These are phyloP conservation scores for Eupithecia insigniata DNA, from an alignment of 2,888 invertebrate species.

Conservation along the genomic window DNA sequence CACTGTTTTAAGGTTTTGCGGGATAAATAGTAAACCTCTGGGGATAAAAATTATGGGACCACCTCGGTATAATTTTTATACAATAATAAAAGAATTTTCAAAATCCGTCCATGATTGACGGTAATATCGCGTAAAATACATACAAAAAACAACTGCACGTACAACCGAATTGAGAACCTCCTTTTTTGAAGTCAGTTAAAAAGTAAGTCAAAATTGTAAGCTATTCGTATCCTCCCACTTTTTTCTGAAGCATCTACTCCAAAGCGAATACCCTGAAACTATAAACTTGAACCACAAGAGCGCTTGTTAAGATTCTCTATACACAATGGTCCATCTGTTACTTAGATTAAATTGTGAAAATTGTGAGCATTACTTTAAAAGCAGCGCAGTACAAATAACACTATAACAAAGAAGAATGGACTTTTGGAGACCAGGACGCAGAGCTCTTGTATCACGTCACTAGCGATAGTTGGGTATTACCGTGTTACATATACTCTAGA, in stretches of 20 bases:
- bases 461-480: not conserved
- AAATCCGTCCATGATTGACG: too few species aligned
- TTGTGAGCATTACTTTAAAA: conserved; percentile 2
- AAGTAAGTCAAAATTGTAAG: too few species aligned
- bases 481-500: not conserved
- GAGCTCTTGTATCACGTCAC: conserved; percentile 57
- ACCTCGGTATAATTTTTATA: too few species aligned
- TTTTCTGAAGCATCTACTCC: not conserved
- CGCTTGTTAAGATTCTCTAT: conserved; percentile 16
- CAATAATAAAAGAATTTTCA: too few species aligned
- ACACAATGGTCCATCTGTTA: conserved; percentile 21
- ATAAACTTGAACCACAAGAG: conserved; percentile 2
- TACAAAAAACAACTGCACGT: too few species aligned
- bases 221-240: not conserved
- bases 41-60: too few species aligned
- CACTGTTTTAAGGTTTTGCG: too few species aligned
- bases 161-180: too few species aligned
- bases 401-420: conserved; percentile 58
- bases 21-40: too few species aligned
- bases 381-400: conserved; percentile 50
- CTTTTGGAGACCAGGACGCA: conserved; percentile 46
- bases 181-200: too few species aligned
- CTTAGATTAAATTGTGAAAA: conserved; percentile 26
- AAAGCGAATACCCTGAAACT: not conserved
- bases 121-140: too few species aligned